These are phyloP conservation scores for Lysandra coridon DNA, from an alignment of 2,888 invertebrate species.

Conservation along the genomic window DNA sequence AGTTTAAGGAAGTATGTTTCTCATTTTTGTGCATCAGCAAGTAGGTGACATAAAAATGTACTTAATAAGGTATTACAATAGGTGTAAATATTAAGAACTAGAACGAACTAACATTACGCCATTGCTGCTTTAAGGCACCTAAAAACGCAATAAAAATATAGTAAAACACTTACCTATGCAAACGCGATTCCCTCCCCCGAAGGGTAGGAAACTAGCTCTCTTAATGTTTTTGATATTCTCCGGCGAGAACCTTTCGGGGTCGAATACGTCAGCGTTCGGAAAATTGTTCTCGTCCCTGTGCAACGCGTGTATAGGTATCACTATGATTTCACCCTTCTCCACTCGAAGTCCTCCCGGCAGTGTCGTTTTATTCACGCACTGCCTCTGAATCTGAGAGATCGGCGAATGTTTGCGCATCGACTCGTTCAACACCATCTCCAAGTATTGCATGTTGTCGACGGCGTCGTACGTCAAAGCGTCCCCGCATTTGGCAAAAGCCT, in stretches of 20 bases:
- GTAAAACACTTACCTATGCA: constrained; percentile 67
- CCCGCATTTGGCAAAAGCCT: constrained; percentile 47
- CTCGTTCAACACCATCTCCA: constrained; percentile 62
- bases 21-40: too few species aligned
- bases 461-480: constrained; percentile 54
- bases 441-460: constrained; percentile 55
- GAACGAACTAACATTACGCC: too few species aligned
- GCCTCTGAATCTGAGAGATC: constrained; percentile 54
- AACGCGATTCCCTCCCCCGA: constrained; percentile 74
- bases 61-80: too few species aligned
- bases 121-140: too few species aligned
- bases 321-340: constrained; percentile 45
- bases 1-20: too few species aligned
- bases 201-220: constrained; percentile 67
- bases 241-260: constrained; percentile 48
- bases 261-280: constrained; percentile 45
- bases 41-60: too few species aligned
- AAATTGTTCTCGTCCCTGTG: constrained; percentile 60
- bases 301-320: constrained; percentile 44
- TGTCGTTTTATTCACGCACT: constrained; percentile 51
- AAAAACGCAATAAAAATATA: not conserved
- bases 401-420: constrained; percentile 68
- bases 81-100: too few species aligned
- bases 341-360: constrained; percentile 52
- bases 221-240: constrained; percentile 46